Base-by-base conservation (phyloP, 2,888 invertebrate species). In the Acleris emargana region DNA sequence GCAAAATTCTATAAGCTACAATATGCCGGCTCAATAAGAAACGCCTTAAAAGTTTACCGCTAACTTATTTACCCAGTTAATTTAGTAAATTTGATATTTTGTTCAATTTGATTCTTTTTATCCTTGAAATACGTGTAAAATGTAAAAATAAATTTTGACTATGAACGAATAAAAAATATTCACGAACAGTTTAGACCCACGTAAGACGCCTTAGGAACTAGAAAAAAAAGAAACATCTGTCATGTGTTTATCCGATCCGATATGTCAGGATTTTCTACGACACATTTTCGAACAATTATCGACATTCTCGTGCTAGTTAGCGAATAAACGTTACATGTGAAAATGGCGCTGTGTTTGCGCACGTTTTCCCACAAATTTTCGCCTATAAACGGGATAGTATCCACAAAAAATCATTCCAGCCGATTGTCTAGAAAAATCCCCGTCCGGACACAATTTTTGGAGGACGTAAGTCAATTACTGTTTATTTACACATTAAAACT, bases 261-360 rank as follows among this genome's bases (percentile, higher is more conserved):
- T 73, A 83, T 85, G 85, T 84, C 78, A 78, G 73, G 70, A 69
- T 73, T 79, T 77, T 81, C 75, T 79, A 72, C 82, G 77, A 81
- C 73, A 73, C 64, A 80, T 80, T 84, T 86, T 80, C 77, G 73
- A 82, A 80, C 76, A 76, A 72, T 71, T 72, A 74, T 71, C 70
- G 71, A 77, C 76, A 78, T 78, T 64, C 67, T 73, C 72, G 73
- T 69, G 72, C 69, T 75, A 69, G 58, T 58, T 68, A 76, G 73
- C 79, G 75, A 67, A 79, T 64, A 69, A 75, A 54, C 51, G 68
- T 72, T 76, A 71, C 69, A 79, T 79, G 81, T 78, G 71, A 86
- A 82, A 78, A 94, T 94, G 94, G 93, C 94, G 75, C 91, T 93
- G 76, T 94, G 93, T 75, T 85, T 94, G 76, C 93, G 94, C 72